A percentile compares a stretch with the other conserved stretches of the same genome.
These are phyloP conservation scores for Recurvirostra avosetta DNA, from an alignment of 2,113 vertebrate species.

Conservation along the genomic window DNA sequence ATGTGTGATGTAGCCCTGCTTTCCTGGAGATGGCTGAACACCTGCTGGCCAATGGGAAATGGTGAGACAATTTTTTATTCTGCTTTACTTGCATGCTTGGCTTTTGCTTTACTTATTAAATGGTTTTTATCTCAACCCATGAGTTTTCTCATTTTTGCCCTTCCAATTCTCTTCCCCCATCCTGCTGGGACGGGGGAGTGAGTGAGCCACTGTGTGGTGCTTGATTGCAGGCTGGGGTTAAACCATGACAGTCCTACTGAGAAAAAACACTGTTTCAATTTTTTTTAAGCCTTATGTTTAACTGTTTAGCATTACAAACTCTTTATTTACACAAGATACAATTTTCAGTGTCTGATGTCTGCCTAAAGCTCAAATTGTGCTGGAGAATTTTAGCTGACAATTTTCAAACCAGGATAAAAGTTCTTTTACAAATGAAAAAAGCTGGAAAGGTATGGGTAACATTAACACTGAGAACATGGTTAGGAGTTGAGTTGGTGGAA, in stretches of 20 bases:
- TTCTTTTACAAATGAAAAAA: background rate
- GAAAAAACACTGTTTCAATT: background rate
- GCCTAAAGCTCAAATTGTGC: background rate
- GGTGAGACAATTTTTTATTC: no score
- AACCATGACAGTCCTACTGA: background rate
- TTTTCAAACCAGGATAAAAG: background rate
- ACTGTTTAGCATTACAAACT: background rate
- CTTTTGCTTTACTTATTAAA: no score
- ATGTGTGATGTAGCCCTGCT: no score
- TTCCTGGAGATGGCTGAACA: no score
- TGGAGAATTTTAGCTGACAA: background rate
- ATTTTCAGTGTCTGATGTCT: background rate
- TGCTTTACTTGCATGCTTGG: no score
- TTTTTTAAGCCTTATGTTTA: background rate
- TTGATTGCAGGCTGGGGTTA: no score
- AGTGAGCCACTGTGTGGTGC: no score
- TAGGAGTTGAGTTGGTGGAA: background rate
- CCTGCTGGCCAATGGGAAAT: no score
- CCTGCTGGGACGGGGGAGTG: no score
- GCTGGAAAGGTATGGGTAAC: fast-evolving
- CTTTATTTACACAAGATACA: background rate
- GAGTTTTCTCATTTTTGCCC: no score
- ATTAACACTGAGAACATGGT: background rate
- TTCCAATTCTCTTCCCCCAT: no score
- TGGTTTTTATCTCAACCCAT: no score